Conservation (phyloP, 2,888 invertebrate genomes). For the Ariolimax columbianus region DNA sequence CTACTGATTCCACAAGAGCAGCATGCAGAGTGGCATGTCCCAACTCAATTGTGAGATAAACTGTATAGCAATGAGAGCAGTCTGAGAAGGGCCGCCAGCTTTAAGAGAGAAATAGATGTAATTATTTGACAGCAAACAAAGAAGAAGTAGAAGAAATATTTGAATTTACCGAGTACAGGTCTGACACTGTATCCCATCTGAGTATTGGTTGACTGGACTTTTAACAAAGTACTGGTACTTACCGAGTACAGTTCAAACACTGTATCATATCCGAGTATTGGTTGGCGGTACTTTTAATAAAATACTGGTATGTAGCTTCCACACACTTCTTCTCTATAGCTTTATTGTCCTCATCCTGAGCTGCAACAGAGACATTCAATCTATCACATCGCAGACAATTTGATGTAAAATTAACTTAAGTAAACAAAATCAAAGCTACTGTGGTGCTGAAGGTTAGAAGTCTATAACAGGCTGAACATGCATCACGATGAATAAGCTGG, state of each 20-base stretch:
- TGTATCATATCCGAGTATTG: conserved; percentile 29
- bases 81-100: too few relatives aligned
- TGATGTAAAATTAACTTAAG: background rate
- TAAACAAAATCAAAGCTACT: background rate
- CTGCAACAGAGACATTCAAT: background rate
- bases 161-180: conserved; percentile 55
- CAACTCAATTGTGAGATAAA: too few relatives aligned
- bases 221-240: conserved; percentile 63
- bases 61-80: too few relatives aligned
- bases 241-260: too few relatives aligned
- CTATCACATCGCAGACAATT: background rate
- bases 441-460: too few relatives aligned
- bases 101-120: too few relatives aligned
- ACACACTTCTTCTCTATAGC: conserved; percentile 63
- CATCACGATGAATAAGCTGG: too few relatives aligned
- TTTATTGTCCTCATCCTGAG: conserved; percentile 34
- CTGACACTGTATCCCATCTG: conserved; percentile 38
- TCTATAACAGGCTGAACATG: too few relatives aligned
- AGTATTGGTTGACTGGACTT: background rate
- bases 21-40: too few relatives aligned
- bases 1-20: too few relatives aligned
- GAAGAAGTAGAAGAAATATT: too few relatives aligned
- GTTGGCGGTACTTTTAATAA: conserved; percentile 34
- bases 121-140: too few relatives aligned
- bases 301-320: conserved; percentile 67